Base-by-base conservation (phyloP, 64 coral and sea anemone species). In the Actinia tenebrosa region DNA sequence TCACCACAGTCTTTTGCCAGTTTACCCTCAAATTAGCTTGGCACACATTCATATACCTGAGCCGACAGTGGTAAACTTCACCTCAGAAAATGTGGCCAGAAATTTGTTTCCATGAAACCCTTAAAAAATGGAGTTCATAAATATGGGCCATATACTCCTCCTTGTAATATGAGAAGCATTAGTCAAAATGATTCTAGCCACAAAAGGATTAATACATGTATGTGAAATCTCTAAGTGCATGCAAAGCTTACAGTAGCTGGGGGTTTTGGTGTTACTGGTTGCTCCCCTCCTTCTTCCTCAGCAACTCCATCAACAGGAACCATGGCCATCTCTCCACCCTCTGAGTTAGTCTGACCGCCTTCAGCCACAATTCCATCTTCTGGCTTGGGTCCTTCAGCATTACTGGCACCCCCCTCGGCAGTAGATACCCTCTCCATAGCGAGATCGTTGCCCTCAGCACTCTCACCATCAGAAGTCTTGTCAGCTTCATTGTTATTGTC, bases 191-290 rank as follows among this genome's bases (percentile, higher is more conserved):
- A 56, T 10, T 10, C 55, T 10, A 15, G 55, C 1, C 3, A 56
- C 55, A 7, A 56, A 56, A 47, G 46, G 46, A 56, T 56, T 56
- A n/a, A n/a, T n/a, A n/a, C n/a, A n/a, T n/a, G n/a, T n/a, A n/a
- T 58, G 5, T 58, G 47, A 50, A 3, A 50, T 50, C 4, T 50
- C 47, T 58, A 0, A 58, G 56, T 58, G 8, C 56, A 10, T 5
- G 56, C 19, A 66, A 66, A n/a, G 87, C 93, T 95, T 88, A 98
- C 96, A 54, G 93, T 98, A 10, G 85, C 82, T 54, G 93, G 93
- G 7, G 87, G 93, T 53, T 80, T 89, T 69, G 93, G 88, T 3
- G 85, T 87, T 45, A 83, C 37, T 10, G 77, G 81, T 54, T 83
- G 59, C 44, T 98, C 96, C 17, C 60, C 84, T 84, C 80, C 79